phyloP scores from a whole-genome alignment of 2,888 invertebrate species.

The Stenichneumon culpator region DNA sequence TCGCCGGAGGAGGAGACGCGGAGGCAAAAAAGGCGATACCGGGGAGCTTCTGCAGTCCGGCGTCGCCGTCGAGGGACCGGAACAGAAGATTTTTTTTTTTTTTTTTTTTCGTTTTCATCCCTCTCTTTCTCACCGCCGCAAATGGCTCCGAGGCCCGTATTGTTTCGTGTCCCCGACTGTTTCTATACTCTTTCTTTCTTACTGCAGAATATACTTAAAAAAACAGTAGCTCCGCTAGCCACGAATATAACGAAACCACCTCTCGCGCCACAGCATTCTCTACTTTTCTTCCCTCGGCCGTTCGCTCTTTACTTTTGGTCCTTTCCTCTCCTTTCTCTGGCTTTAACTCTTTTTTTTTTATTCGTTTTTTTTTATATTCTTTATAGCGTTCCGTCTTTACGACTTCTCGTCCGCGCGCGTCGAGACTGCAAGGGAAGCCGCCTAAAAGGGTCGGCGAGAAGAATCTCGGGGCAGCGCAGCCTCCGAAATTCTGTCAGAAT shows the following conservation, averaged over 20 bases:
- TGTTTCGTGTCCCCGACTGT: slow-evolving; percentile 30
- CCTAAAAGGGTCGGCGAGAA: neutral
- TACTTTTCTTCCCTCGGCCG: neutral
- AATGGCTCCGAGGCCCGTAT: slow-evolving; percentile 43
- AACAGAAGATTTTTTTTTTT: neutral
- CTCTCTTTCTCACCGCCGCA: slow-evolving; percentile 25
- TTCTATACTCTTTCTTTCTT: slow-evolving; percentile 26
- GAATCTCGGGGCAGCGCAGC: neutral
- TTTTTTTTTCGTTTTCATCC: neutral
- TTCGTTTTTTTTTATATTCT: neutral
- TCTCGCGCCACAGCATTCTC: slow-evolving; percentile 5
- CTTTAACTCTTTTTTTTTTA: neutral
- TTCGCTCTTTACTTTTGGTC: slow-evolving; percentile 13
- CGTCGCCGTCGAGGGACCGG: slow-evolving; percentile 30
- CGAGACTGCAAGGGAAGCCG: neutral
- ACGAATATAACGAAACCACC: slow-evolving; percentile 23
- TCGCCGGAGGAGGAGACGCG: slow-evolving; percentile 20
- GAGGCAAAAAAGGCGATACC: slow-evolving; percentile 9
- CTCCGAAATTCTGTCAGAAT: neutral
- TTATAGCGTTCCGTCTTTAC: slow-evolving; percentile 24
- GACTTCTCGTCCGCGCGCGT: slow-evolving; percentile 29
- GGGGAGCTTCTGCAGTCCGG: slow-evolving; percentile 35
- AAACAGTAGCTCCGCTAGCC: slow-evolving; percentile 8
- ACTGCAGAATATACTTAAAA: slow-evolving; percentile 2
- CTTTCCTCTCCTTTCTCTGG: neutral